These are phyloP conservation scores for Argynnis bischoffii DNA, from an alignment of 2,888 invertebrate genomes.

Conservation along the genomic window DNA sequence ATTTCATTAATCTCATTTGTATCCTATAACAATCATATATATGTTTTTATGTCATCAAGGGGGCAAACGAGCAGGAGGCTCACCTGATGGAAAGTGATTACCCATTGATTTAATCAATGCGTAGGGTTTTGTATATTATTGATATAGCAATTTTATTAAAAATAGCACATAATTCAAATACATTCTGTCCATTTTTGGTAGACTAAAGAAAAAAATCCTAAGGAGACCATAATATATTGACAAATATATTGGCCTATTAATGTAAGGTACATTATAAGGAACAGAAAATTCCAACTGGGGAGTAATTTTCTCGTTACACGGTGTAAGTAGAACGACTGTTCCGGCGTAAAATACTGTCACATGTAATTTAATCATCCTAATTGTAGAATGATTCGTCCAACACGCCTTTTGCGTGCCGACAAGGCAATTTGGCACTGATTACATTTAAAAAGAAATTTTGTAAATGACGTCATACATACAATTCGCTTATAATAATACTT, in stretches of 20 bases:
- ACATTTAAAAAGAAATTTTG: constrained; percentile 23
- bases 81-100: too few relatives aligned
- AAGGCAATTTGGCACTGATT: constrained; percentile 28
- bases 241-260: not conserved
- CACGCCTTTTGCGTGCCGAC: constrained; percentile 60
- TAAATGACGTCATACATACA: constrained; percentile 1
- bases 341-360: constrained; percentile 39
- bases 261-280: constrained; percentile 5
- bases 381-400: constrained; percentile 44
- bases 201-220: too few relatives aligned
- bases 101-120: too few relatives aligned
- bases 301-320: constrained; percentile 32
- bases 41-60: too few relatives aligned
- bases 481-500: not conserved
- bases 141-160: too few relatives aligned
- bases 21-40: too few relatives aligned
- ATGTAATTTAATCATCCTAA: constrained; percentile 58
- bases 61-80: too few relatives aligned
- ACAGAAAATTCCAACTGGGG: constrained; percentile 24
- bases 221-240: not conserved
- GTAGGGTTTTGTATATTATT: too few relatives aligned
- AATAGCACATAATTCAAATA: too few relatives aligned
- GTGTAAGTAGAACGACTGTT: constrained; percentile 34
- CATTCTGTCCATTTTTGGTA: too few relatives aligned
- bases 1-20: too few relatives aligned